Percentiles rank a stretch among this genome's conserved stretches.
Evolutionary conservation across 2,888 invertebrate species (phyloP).

Genomic region (Suillia variegata): DNA sequence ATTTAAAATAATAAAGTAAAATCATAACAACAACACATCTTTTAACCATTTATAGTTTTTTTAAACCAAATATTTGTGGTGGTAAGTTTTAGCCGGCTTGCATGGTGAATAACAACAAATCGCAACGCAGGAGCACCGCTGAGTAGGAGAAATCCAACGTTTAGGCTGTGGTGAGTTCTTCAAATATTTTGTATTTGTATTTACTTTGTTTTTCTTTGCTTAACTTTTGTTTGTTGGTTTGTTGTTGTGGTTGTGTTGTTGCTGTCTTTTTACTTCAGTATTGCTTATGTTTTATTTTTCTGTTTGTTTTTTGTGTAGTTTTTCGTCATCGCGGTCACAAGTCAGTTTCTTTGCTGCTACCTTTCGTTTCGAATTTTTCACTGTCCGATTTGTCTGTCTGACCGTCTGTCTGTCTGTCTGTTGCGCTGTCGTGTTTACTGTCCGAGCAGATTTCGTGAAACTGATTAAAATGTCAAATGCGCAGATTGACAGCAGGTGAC

Average conservation of each 20-base stretch:
- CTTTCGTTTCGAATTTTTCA: too few relatives aligned
- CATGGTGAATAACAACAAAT: too few relatives aligned
- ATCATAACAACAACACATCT: too few relatives aligned
- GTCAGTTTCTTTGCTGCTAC: background rate
- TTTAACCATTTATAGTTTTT: too few relatives aligned
- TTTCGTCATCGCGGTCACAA: background rate
- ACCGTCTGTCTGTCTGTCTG: conserved; percentile 1
- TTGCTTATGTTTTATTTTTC: conserved; percentile 10
- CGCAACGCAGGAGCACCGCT: background rate
- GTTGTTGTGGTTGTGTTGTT: background rate
- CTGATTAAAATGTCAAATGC: conserved; percentile 26
- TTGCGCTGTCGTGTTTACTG: background rate
- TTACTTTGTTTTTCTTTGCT: background rate
- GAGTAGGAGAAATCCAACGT: background rate
- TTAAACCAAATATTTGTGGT: too few relatives aligned
- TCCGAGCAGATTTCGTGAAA: conserved; percentile 12
- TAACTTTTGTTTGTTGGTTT: background rate
- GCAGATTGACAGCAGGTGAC: conserved; percentile 21
- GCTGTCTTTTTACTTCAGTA: too few relatives aligned
- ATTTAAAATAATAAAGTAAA: too few relatives aligned
- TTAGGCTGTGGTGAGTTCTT: background rate
- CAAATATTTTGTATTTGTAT: background rate
- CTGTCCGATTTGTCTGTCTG: background rate
- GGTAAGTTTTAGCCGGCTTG: too few relatives aligned
- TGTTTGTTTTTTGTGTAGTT: conserved; percentile 1